These are phyloP conservation scores for Monochamus alternatus DNA, from an alignment of 2,888 invertebrate species.

Conservation along the genomic window DNA sequence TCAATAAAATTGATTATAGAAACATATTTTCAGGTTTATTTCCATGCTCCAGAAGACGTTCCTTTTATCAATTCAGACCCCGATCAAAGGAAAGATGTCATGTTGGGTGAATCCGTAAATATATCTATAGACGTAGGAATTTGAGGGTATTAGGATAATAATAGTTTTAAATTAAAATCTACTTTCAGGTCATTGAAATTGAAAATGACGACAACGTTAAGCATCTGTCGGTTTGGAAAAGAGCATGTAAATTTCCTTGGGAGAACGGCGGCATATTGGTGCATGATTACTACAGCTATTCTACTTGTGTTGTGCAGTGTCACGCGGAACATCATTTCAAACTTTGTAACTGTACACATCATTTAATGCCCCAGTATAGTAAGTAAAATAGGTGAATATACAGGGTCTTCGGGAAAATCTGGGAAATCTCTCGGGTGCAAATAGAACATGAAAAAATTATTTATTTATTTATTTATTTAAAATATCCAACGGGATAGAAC, in stretches of 20 bases:
- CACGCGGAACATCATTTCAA: constrained; percentile 73
- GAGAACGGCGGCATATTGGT: constrained; percentile 71
- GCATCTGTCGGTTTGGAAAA: constrained; percentile 70
- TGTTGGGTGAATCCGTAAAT: constrained; percentile 66
- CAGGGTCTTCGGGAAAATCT: no score
- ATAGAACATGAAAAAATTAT: no score
- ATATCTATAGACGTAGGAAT: constrained; percentile 65
- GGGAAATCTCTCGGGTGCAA: no score
- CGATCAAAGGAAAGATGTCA: constrained; percentile 68
- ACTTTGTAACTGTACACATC: constrained; percentile 78
- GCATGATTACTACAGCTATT: constrained; percentile 75
- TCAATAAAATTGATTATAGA: constrained; percentile 5
- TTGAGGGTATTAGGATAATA: not conserved
- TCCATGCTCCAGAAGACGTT: constrained; percentile 76
- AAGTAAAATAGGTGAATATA: constrained; percentile 51
- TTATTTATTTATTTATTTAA: no score
- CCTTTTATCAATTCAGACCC: constrained; percentile 74
- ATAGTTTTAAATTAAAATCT: not conserved
- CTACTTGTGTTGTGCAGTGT: constrained; percentile 76
- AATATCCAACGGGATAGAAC: no score
- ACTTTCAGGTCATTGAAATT: constrained; percentile 75
- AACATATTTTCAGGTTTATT: constrained; percentile 71
- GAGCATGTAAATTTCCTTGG: constrained; percentile 75
- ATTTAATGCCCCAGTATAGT: constrained; percentile 76
- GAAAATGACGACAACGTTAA: constrained; percentile 75